phyloP scores from a whole-genome alignment of 2,888 invertebrate genomes.

The Heliconius sara region DNA sequence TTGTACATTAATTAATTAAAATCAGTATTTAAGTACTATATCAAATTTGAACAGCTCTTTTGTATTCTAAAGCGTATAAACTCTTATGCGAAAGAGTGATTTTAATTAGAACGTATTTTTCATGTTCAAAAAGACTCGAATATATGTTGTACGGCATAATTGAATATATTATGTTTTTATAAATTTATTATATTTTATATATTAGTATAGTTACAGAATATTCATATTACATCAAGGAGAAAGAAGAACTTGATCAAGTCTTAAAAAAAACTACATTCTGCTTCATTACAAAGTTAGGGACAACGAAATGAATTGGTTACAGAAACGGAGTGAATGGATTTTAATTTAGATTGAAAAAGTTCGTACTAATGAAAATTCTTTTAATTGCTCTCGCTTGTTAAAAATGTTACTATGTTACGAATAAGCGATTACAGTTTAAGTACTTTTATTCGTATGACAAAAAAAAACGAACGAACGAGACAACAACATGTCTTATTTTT shows the following conservation, averaged over 20 bases:
- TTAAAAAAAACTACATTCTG: background rate
- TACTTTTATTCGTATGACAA: background rate
- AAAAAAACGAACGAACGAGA: background rate
- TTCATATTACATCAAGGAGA: background rate
- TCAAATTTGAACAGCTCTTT: background rate
- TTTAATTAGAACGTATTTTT: background rate
- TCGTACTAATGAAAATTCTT: slow-evolving; percentile 33
- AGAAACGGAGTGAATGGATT: slow-evolving; percentile 34
- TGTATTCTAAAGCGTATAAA: background rate
- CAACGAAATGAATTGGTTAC: slow-evolving; percentile 36
- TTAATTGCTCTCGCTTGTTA: slow-evolving; percentile 28
- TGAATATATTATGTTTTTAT: no score
- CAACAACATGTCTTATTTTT: background rate
- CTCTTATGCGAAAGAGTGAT: background rate
- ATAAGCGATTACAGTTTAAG: slow-evolving; percentile 7
- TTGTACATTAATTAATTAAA: background rate
- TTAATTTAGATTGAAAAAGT: slow-evolving; percentile 39
- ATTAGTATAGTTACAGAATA: no score
- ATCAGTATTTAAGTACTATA: background rate
- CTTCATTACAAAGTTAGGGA: slow-evolving; percentile 32
- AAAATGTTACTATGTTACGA: slow-evolving; percentile 19
- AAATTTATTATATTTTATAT: no score
- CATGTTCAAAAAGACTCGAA: background rate
- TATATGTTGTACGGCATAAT: no score
- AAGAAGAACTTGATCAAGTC: background rate